Percentiles rank a stretch among this genome's conserved stretches.
These are phyloP conservation scores for Kryptopterus vitreolus DNA, from an alignment of 2,797 vertebrate genomes.

Conservation along the genomic window DNA sequence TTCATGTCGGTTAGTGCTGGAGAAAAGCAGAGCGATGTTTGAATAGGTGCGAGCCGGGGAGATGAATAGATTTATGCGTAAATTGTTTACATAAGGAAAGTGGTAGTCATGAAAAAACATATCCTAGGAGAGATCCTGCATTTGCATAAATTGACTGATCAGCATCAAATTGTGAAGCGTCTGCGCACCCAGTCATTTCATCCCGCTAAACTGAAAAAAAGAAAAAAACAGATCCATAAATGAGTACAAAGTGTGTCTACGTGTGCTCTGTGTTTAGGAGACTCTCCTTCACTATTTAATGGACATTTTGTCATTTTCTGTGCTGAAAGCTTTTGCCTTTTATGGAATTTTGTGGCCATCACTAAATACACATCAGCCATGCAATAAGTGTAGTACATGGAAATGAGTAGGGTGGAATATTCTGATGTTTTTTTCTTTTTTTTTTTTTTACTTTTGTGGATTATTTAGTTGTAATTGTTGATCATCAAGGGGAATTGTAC, in stretches of 20 bases:
- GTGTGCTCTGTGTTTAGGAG: neutral
- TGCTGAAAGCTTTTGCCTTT: neutral
- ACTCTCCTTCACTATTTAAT: neutral
- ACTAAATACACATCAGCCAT: neutral
- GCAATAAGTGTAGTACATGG: neutral
- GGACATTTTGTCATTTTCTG: neutral
- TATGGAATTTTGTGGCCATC: neutral
- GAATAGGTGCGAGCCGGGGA: too few relatives aligned
- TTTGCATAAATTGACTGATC: neutral
- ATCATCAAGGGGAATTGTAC: neutral
- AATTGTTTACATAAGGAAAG: neutral
- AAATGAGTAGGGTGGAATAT: neutral
- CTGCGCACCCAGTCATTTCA: neutral
- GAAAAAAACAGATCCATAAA: neutral
- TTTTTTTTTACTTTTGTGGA: neutral
- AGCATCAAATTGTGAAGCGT: neutral
- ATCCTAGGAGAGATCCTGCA: neutral
- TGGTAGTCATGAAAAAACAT: neutral
- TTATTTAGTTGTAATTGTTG: neutral
- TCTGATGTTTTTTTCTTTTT: neutral
- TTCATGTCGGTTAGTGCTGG: neutral
- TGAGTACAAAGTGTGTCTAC: neutral
- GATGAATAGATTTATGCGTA: neutral
- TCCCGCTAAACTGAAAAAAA: neutral
- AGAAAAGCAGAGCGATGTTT: neutral